A percentile compares a stretch with the other conserved stretches of the same genome.
phyloP scores from a whole-genome alignment of 2,888 invertebrate species.

The Eurytoma adleriae region DNA sequence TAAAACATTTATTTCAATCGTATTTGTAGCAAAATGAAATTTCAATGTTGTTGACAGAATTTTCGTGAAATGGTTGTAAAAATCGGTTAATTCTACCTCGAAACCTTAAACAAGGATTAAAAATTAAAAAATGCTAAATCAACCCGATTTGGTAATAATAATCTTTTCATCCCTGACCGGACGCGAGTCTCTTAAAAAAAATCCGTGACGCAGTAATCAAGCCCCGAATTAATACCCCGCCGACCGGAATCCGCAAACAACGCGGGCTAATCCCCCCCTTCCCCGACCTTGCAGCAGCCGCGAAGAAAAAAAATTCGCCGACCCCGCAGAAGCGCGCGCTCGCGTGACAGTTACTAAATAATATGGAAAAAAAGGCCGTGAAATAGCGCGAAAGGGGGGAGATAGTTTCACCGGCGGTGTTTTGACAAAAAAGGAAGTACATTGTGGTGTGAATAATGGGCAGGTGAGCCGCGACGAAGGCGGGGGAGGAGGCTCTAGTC shows the following conservation, averaged over 20 bases:
- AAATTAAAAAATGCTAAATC: not conserved
- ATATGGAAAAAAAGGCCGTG: slow-evolving; percentile 28
- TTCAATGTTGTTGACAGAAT: not conserved
- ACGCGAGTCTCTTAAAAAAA: slow-evolving; percentile 13
- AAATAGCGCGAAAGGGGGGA: not conserved
- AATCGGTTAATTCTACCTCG: not conserved
- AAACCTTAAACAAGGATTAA: not conserved
- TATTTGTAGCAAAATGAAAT: slow-evolving; percentile 23
- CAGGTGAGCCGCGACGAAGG: slow-evolving; percentile 57
- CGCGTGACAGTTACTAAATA: slow-evolving; percentile 39
- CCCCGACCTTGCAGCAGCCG: not conserved
- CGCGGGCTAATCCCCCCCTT: slow-evolving; percentile 6
- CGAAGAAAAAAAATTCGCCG: not conserved
- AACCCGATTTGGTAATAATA: not conserved
- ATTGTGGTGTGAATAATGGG: slow-evolving; percentile 68
- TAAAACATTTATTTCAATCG: slow-evolving; percentile 46
- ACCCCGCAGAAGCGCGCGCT: slow-evolving; percentile 6
- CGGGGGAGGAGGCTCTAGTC: slow-evolving; percentile 24
- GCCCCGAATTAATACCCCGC: slow-evolving; percentile 1
- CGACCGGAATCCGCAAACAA: not conserved
- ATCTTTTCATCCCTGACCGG: slow-evolving; percentile 4
- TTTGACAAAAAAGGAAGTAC: slow-evolving; percentile 66
- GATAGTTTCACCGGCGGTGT: slow-evolving; percentile 31
- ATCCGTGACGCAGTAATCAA: slow-evolving; percentile 31
- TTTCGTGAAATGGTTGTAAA: slow-evolving; percentile 21